Base-by-base conservation (phyloP, 1,140 invertebrate species). In the Ceratosolen solmsi region DNA sequence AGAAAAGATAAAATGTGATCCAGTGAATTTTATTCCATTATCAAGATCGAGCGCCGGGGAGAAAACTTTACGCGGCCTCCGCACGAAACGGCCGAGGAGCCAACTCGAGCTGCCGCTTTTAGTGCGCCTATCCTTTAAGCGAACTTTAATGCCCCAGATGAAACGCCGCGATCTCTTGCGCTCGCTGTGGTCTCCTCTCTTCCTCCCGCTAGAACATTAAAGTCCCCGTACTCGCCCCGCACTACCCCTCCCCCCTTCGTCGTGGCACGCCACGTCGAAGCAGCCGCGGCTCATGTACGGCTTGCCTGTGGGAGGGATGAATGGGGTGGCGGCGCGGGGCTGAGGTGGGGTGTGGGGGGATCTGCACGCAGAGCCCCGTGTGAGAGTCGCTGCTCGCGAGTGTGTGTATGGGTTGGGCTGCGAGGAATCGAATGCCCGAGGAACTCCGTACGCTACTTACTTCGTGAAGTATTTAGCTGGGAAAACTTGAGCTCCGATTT, bases 91-190 rank as follows among this genome's bases (percentile, higher is more conserved):
- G 68, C 54, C 22, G n/a, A 54, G 41, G 46, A 49, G 27, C 41
- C 49, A 73, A 33, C 30, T 54, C 58, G 30, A 38, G 51, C 54
- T 51, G 30, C 71, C 71, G 60, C 60, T 81, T 76, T 81, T 81
- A 68, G 70, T 76, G 80, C 56, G 73, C 80, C 72, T 70, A 76
- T 81, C 33, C 71, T 76, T 70, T 76, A 70, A 81, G 49, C 72
- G 80, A 81, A 81, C 60, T 76, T 80, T 75, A 80, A 80, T 80
- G 72, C 46, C 71, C 46, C 49, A 70, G 63, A 81, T 81, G 80
- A 81, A 81, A 81, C 63, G 51, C n/a, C 22, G n/a, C 41, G 79
- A 80, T 80, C 79, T 80, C 58, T 65, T 80, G n/a, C 58, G 41
- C 51, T 60, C 51, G 51, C 51, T 70, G 30, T 49, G 58, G 27